Percentiles rank a stretch among this genome's conserved stretches.
Evolutionary conservation across 2,113 vertebrate species (phyloP).

Genomic region (Mirza zaza): DNA sequence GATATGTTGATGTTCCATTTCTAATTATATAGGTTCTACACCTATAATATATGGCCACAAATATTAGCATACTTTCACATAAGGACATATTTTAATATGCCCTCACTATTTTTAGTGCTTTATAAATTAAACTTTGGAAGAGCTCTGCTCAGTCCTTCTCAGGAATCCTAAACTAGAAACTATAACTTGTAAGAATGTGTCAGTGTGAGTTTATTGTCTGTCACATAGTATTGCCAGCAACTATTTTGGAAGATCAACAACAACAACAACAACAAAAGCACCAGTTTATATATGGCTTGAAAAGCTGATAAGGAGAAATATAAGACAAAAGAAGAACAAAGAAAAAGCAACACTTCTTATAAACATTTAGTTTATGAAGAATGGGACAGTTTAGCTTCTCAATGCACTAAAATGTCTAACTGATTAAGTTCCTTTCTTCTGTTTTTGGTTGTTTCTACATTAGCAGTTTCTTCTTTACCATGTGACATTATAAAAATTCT

Average conservation of each 20-base stretch:
- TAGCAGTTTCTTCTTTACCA: constrained; percentile 19
- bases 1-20: neutral
- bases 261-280: neutral
- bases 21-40: neutral
- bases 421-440: neutral
- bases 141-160: neutral
- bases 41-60: neutral
- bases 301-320: neutral
- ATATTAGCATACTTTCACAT: neutral
- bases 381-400: neutral
- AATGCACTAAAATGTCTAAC: neutral
- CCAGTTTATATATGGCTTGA: neutral
- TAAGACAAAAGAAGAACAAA: neutral
- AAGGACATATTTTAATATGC: neutral
- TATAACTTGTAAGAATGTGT: neutral
- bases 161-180: neutral
- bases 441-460: neutral
- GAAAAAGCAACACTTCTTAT: neutral
- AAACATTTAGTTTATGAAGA: neutral
- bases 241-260: neutral
- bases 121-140: neutral
- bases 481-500: neutral
- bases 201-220: neutral
- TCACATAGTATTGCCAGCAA: neutral
- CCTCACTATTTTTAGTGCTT: neutral